A percentile compares a stretch with the other conserved stretches of the same genome.
Evolutionary conservation across 2,113 vertebrate genomes (phyloP).

Genomic region (Oreotrochilus melanogaster): DNA sequence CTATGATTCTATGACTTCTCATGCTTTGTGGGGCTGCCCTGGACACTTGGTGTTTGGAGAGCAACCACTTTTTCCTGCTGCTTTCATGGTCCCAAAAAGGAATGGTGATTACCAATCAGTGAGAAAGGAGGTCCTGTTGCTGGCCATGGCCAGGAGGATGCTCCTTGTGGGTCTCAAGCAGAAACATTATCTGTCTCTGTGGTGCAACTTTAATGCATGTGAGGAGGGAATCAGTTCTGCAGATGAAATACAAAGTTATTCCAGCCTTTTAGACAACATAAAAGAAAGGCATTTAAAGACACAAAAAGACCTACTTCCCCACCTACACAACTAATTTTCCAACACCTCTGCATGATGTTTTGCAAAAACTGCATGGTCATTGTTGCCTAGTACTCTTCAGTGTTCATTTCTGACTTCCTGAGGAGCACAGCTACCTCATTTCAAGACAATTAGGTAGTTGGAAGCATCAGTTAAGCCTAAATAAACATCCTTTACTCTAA

Average conservation of each 20-base stretch:
- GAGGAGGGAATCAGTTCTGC: not conserved
- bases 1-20: not conserved
- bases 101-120: not conserved
- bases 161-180: not conserved
- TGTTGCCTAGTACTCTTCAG: not conserved
- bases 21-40: not conserved
- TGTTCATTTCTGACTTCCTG: not conserved
- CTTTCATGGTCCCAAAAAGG: not conserved
- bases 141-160: not conserved
- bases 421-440: constrained; percentile 22
- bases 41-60: not conserved
- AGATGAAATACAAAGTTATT: not conserved
- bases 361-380: not conserved
- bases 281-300: not conserved
- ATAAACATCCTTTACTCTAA: constrained; percentile 57
- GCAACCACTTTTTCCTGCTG: not conserved
- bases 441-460: not conserved
- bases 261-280: not conserved
- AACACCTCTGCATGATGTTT: not conserved
- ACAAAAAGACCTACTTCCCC: not conserved
- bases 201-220: not conserved
- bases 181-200: not conserved
- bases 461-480: constrained; percentile 43
- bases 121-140: not conserved
- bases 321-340: not conserved